These are phyloP conservation scores for Harpagoxenus sublaevis DNA, from an alignment of 2,888 invertebrate species.

Conservation along the genomic window DNA sequence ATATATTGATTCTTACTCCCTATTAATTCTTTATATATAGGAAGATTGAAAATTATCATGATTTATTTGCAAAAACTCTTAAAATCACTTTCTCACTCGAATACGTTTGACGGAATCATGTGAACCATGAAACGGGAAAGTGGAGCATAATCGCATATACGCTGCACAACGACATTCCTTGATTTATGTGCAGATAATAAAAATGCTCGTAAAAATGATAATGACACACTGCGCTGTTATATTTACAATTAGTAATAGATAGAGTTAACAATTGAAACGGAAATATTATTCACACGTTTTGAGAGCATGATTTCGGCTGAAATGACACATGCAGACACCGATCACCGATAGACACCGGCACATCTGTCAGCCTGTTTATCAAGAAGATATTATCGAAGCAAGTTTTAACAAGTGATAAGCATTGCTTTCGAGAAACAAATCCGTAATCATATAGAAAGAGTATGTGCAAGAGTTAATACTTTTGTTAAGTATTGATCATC, in stretches of 20 bases:
- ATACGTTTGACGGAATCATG: neutral
- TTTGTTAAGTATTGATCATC: conserved; percentile 14
- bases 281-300: neutral
- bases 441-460: conserved; percentile 59
- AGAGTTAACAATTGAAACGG: neutral
- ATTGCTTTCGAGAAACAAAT: conserved; percentile 13
- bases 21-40: neutral
- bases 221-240: neutral
- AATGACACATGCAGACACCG: neutral
- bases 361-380: neutral
- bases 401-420: conserved; percentile 16
- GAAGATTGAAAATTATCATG: neutral
- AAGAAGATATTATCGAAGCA: neutral
- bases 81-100: neutral
- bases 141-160: conserved; percentile 4
- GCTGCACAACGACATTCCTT: neutral
- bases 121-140: conserved; percentile 16
- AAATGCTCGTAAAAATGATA: conserved; percentile 1
- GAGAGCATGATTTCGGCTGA: neutral
- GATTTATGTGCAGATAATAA: neutral
- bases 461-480: conserved; percentile 52
- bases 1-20: neutral
- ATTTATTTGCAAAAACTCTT: neutral
- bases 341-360: neutral
- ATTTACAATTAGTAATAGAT: neutral